Conservation (phyloP, 2,888 invertebrate species). For the Mythimna vitellina region DNA sequence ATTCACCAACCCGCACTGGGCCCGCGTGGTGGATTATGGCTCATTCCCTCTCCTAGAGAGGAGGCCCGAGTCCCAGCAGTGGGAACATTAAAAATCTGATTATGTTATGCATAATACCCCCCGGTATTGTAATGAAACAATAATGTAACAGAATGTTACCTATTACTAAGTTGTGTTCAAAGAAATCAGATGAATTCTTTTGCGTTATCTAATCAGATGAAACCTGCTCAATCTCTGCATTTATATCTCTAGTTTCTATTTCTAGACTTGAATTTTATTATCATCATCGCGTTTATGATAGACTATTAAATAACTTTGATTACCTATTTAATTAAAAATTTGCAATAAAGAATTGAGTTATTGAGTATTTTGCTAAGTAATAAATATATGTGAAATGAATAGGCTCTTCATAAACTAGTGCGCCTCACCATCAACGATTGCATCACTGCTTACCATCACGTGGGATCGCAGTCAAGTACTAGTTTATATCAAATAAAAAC, state of each 20-base stretch:
- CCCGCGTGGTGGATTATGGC: no score
- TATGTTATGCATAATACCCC: no score
- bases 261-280: conserved; percentile 16
- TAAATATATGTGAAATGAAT: not conserved
- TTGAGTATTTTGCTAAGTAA: not conserved
- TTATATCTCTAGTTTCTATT: conserved; percentile 18
- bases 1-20: no score
- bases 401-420: no score
- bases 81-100: no score
- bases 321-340: not conserved
- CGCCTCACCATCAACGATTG: no score
- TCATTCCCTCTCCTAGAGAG: no score
- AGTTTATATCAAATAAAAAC: no score
- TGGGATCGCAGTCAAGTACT: no score
- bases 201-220: conserved; percentile 45
- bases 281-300: conserved; percentile 1
- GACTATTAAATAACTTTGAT: conserved; percentile 12
- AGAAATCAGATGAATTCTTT: conserved; percentile 21
- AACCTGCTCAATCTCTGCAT: conserved; percentile 48
- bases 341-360: no score
- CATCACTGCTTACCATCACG: no score
- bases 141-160: not conserved
- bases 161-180: conserved; percentile 3
- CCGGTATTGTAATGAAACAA: not conserved
- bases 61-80: no score